Evolutionary conservation across 53 echinoderm and acorn worm genomes (phyloP).

Genomic region (Astropecten irregularis): DNA sequence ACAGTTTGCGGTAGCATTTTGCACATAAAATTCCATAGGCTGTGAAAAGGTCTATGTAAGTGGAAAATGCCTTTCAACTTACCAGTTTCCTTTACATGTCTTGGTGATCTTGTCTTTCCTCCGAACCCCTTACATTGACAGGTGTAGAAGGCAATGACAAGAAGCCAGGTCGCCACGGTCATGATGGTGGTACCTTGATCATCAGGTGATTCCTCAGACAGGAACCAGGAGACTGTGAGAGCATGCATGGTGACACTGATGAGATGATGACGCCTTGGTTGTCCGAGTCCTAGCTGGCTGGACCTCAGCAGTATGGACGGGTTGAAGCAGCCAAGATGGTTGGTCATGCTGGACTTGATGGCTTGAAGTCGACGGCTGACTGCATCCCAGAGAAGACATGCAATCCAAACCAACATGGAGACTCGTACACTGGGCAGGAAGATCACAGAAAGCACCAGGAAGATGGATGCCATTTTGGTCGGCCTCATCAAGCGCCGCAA

Average conservation of each 20-base stretch:
- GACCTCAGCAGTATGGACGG: background rate
- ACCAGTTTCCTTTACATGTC: background rate
- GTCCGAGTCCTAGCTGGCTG: background rate
- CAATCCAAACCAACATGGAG: background rate
- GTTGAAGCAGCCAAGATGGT: background rate
- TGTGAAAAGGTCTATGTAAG: too few relatives aligned
- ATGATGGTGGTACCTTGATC: background rate
- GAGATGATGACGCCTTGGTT: background rate
- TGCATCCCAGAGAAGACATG: background rate
- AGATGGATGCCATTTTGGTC: background rate
- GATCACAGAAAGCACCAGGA: slow-evolving; percentile 15
- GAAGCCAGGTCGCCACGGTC: background rate
- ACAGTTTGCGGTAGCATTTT: too few relatives aligned
- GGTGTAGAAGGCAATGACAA: background rate
- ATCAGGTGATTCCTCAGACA: background rate
- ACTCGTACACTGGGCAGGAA: slow-evolving; percentile 22
- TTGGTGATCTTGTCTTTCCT: background rate
- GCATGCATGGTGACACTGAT: slow-evolving; percentile 4
- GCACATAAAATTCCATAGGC: too few relatives aligned
- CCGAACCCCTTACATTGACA: background rate
- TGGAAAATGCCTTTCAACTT: background rate
- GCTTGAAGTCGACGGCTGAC: background rate
- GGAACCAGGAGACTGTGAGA: background rate
- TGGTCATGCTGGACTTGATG: background rate
- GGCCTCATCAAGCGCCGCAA: background rate